Percentiles rank a stretch among this genome's conserved stretches.
Evolutionary conservation across 2,888 invertebrate species (phyloP).

Genomic region (Chaitophorus viminalis): DNA sequence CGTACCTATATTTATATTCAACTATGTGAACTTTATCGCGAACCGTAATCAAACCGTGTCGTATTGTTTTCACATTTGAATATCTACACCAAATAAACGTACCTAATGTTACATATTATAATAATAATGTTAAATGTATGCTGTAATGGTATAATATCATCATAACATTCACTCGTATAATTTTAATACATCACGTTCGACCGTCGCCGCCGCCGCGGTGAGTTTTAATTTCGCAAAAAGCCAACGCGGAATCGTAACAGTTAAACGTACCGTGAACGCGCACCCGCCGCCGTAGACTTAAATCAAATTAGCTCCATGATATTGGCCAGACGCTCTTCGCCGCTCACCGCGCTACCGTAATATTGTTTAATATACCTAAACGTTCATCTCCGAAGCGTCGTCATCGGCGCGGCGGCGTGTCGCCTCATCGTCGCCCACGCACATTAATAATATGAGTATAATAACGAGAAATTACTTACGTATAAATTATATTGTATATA

Average conservation of each 20-base stretch:
- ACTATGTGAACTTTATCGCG: no score
- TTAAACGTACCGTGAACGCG: constrained; percentile 47
- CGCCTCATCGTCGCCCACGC: not conserved
- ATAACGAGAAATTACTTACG: no score
- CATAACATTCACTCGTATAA: not conserved
- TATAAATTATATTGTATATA: not conserved
- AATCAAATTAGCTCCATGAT: constrained; percentile 44
- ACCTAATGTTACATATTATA: no score
- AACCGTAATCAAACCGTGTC: not conserved
- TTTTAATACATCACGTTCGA: not conserved
- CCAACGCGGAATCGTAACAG: constrained; percentile 41
- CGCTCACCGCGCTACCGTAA: not conserved
- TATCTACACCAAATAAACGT: no score
- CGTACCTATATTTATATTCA: no score
- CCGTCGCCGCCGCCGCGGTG: not conserved
- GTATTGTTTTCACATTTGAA: not conserved
- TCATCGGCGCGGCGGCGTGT: not conserved
- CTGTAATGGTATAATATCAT: no score
- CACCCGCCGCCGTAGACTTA: not conserved
- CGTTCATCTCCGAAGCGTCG: not conserved
- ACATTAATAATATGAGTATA: constrained; percentile 1
- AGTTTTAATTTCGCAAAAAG: constrained; percentile 54
- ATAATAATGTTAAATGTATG: no score
- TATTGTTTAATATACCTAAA: not conserved
- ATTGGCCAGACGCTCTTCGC: constrained; percentile 3